Evolutionary conservation across 2,797 vertebrate species (phyloP).

Genomic region (Tapirus indicus): DNA sequence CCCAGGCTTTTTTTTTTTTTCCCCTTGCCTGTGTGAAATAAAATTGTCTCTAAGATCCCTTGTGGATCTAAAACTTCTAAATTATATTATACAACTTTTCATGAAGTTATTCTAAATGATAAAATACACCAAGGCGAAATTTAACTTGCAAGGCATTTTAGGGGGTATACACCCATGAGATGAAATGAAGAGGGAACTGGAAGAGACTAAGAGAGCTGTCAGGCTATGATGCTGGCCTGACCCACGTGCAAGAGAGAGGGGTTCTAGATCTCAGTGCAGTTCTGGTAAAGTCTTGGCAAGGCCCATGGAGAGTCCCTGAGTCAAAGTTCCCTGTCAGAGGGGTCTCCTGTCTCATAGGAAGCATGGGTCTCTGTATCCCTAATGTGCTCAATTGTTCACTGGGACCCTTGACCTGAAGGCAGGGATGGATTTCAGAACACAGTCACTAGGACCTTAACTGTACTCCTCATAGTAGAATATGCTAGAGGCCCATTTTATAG

Average conservation of each 20-base stretch:
- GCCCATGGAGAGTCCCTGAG: too few relatives aligned
- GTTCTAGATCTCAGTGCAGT: accelerated
- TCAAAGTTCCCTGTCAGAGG: not conserved
- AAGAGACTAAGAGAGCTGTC: too few relatives aligned
- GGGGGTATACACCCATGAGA: not conserved
- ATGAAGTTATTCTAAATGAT: not conserved
- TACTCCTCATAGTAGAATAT: not conserved
- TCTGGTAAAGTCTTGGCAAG: not conserved
- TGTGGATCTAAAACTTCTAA: not conserved
- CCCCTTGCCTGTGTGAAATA: not conserved
- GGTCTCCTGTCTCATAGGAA: not conserved
- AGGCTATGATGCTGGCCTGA: not conserved
- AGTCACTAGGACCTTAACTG: not conserved
- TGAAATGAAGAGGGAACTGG: not conserved
- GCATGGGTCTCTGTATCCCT: not conserved
- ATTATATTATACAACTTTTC: not conserved
- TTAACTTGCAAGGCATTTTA: not conserved
- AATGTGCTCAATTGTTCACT: not conserved
- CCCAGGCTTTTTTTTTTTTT: too few relatives aligned
- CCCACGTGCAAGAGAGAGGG: accelerated
- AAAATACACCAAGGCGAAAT: not conserved
- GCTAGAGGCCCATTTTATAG: not conserved
- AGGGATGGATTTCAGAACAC: not conserved
- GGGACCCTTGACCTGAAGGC: too few relatives aligned
- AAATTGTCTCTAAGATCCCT: not conserved